Evolutionary conservation across 2,113 vertebrate species (phyloP).

Genomic region (Hypocryptadius cinnamomeus): DNA sequence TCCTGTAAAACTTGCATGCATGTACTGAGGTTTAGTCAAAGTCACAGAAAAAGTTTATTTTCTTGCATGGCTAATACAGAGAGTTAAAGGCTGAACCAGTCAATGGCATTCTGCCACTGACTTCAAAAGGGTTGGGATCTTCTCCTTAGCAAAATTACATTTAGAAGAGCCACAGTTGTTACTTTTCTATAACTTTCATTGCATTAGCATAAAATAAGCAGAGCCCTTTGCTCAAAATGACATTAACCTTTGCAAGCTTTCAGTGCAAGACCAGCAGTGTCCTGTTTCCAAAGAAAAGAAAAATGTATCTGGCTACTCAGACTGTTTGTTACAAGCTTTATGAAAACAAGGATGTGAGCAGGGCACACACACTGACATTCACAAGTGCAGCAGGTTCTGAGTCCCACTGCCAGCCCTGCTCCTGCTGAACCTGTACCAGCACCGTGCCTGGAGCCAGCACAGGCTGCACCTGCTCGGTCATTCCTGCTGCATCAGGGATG

Average conservation of each 20-base stretch:
- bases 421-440: rapidly evolving
- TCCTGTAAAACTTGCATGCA: background rate
- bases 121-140: background rate
- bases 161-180: background rate
- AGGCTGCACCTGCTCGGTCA: background rate
- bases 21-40: background rate
- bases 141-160: background rate
- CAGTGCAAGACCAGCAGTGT: background rate
- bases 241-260: background rate
- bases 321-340: background rate
- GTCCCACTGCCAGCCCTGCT: background rate
- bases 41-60: background rate
- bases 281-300: background rate
- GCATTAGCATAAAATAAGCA: background rate
- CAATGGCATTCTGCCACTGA: background rate
- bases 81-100: background rate
- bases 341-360: background rate
- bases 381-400: background rate
- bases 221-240: background rate
- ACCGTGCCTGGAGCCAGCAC: rapidly evolving
- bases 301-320: background rate
- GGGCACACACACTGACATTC: rapidly evolving
- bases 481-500: rapidly evolving
- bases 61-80: background rate
- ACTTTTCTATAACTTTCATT: background rate